Conservation (phyloP, 2,113 vertebrate species). For the Paraplagusia blochii region DNA sequence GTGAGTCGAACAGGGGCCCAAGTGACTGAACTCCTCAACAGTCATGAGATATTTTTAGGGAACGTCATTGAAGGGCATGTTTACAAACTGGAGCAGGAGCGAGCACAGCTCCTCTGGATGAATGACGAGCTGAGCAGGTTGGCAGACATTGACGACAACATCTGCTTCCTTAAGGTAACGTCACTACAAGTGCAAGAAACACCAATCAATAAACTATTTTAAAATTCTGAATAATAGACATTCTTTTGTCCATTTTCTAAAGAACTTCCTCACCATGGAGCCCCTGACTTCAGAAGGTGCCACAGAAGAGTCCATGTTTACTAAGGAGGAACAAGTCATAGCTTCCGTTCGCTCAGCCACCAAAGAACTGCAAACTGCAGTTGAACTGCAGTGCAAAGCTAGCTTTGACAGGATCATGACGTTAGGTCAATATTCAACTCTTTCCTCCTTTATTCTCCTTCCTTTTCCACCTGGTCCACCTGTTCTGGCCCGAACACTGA, state of each 20-base stretch:
- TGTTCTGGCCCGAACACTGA: background rate
- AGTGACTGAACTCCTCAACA: constrained; percentile 55
- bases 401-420: constrained; percentile 52
- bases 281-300: constrained; percentile 5
- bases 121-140: constrained; percentile 62
- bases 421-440: constrained; percentile 48
- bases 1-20: constrained; percentile 54
- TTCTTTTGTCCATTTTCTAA: constrained; percentile 6
- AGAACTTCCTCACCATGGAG: constrained; percentile 62
- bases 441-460: background rate
- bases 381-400: constrained; percentile 62
- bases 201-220: no score
- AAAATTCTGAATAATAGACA: no score
- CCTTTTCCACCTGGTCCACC: background rate
- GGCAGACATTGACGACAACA: constrained; percentile 56
- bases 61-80: constrained; percentile 50
- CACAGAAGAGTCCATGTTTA: constrained; percentile 7
- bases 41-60: constrained; percentile 49
- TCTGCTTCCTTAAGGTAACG: constrained; percentile 69
- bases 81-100: constrained; percentile 66
- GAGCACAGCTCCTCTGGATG: constrained; percentile 54
- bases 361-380: constrained; percentile 51
- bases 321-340: constrained; percentile 35
- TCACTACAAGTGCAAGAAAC: background rate
- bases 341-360: constrained; percentile 45